Conservation (phyloP, 2,888 invertebrate genomes). For the Drosophila longiperda region DNA sequence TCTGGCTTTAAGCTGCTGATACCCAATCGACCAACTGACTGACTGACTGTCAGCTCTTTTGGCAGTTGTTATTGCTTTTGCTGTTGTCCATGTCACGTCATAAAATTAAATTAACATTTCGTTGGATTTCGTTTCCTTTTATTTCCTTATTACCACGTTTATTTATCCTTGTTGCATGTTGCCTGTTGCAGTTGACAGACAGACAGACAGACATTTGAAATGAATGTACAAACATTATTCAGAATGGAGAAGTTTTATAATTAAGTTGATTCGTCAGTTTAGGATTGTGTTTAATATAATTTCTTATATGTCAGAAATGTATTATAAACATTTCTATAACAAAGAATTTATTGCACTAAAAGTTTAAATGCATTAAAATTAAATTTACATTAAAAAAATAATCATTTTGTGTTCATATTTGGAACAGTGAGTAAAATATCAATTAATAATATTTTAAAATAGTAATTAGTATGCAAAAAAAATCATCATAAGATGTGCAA, state of each 20-base stretch:
- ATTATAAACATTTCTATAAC: too few species aligned
- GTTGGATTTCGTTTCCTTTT: constrained; percentile 15
- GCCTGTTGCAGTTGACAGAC: background rate
- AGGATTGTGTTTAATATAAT: background rate
- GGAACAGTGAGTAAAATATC: too few species aligned
- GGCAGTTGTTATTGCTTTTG: constrained; percentile 20
- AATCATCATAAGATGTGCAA: too few species aligned
- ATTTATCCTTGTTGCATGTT: background rate
- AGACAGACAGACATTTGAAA: background rate
- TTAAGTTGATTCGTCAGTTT: background rate
- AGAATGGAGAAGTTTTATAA: background rate
- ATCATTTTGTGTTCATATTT: too few species aligned
- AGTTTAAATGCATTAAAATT: too few species aligned
- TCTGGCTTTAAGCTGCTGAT: constrained; percentile 9
- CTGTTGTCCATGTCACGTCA: constrained; percentile 61
- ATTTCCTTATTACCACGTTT: background rate
- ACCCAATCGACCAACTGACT: constrained; percentile 14
- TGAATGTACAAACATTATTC: background rate
- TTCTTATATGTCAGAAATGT: too few species aligned
- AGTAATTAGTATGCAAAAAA: background rate
- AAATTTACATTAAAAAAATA: background rate
- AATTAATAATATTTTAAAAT: too few species aligned
- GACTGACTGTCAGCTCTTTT: constrained; percentile 13
- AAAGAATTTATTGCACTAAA: too few species aligned
- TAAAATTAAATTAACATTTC: constrained; percentile 65